Conservation (phyloP, 2,797 vertebrate genomes). For the Siniperca scherzeri region DNA sequence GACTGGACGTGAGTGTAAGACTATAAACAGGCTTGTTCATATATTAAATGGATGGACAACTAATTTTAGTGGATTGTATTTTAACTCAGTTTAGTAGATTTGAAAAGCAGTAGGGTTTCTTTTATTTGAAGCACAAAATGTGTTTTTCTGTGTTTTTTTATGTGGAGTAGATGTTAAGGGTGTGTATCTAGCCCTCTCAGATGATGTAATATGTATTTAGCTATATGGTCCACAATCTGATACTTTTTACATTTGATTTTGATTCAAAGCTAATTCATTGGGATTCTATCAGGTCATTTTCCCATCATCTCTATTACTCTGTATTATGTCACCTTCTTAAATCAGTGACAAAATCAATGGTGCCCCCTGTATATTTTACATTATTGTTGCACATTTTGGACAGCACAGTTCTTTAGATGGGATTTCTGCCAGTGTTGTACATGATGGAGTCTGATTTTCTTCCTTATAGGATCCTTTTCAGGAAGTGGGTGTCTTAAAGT, state of each 20-base stretch:
- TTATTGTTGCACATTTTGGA: not conserved
- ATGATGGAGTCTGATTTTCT: not conserved
- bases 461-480: not conserved
- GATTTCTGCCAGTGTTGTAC: not conserved
- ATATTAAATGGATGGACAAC: slow-evolving; percentile 11
- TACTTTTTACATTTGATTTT: not conserved
- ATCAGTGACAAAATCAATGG: not conserved
- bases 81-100: not conserved
- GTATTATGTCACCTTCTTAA: not conserved
- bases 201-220: not conserved
- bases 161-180: not conserved
- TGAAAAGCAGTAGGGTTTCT: not conserved
- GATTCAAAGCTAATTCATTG: slow-evolving; percentile 10
- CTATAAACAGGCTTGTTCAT: slow-evolving; percentile 10
- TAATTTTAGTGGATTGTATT: slow-evolving; percentile 5
- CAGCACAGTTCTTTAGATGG: not conserved
- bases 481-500: slow-evolving; percentile 7
- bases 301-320: not conserved
- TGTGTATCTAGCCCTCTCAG: not conserved
- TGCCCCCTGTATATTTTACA: not conserved
- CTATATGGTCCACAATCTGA: not conserved
- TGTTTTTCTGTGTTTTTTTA: not conserved
- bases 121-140: not conserved
- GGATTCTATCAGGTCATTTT: not conserved
- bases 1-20: slow-evolving; percentile 3